Conservation (phyloP, 2,113 vertebrate genomes). For the Pelobates fuscus region DNA sequence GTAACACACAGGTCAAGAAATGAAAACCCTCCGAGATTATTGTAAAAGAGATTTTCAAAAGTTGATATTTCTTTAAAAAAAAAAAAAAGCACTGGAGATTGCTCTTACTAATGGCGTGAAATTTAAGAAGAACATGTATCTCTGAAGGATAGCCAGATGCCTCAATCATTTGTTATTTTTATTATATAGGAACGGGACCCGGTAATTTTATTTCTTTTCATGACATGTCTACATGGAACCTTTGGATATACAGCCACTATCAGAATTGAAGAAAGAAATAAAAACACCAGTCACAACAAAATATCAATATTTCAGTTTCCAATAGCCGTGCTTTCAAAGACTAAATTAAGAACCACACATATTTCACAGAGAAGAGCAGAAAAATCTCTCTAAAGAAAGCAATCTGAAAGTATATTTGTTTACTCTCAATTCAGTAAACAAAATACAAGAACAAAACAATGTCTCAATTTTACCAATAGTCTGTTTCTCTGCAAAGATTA, state of each 20-base stretch:
- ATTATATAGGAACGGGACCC: neutral
- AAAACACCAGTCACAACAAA: neutral
- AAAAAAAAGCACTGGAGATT: constrained; percentile 25
- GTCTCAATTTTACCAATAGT: constrained; percentile 17
- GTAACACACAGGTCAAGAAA: too few species aligned
- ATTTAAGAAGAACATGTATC: neutral
- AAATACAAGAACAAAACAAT: constrained; percentile 8
- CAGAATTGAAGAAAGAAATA: constrained; percentile 1
- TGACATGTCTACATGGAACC: neutral
- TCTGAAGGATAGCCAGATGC: neutral
- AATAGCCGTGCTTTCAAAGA: constrained; percentile 7
- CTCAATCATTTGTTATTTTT: neutral
- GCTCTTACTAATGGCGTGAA: neutral
- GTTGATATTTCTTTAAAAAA: neutral
- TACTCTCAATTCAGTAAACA: constrained; percentile 1
- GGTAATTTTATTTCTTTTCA: neutral
- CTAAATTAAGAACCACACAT: constrained; percentile 2
- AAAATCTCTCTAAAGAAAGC: constrained; percentile 3
- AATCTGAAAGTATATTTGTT: constrained; percentile 3
- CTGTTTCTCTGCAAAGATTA: constrained; percentile 17
- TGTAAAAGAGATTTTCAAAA: too few species aligned
- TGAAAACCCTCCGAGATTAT: too few species aligned
- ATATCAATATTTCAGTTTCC: neutral
- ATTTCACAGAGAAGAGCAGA: neutral
- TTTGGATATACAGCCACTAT: neutral